phyloP scores from a whole-genome alignment of 2,888 invertebrate species.

The Eristalis intricaria region DNA sequence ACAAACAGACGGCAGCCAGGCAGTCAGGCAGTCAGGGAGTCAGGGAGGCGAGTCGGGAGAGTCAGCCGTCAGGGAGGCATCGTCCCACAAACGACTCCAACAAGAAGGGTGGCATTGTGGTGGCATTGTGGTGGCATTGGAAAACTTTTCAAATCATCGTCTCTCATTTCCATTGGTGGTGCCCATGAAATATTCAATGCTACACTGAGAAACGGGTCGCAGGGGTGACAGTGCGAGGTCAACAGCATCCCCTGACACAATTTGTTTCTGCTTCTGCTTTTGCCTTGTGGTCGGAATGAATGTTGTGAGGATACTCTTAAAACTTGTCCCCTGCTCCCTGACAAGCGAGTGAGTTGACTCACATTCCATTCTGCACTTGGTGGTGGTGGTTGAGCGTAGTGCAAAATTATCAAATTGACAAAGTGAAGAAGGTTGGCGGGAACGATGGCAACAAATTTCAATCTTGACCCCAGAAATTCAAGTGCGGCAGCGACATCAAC shows the following conservation, averaged over 20 bases:
- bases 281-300: slow-evolving; percentile 30
- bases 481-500: slow-evolving; percentile 28
- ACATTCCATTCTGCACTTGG: slow-evolving; percentile 9
- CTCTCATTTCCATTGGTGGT: slow-evolving; percentile 50
- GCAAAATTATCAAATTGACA: slow-evolving; percentile 36
- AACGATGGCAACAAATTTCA: slow-evolving; percentile 24
- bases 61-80: too few relatives aligned
- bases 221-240: slow-evolving; percentile 54
- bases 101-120: slow-evolving; percentile 12
- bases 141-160: slow-evolving; percentile 64
- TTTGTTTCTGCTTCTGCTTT: slow-evolving; percentile 33
- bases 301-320: slow-evolving; percentile 20
- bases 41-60: too few relatives aligned
- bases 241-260: slow-evolving; percentile 48
- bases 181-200: slow-evolving; percentile 68
- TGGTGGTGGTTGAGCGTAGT: not conserved
- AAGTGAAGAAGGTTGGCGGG: slow-evolving; percentile 1
- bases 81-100: not conserved
- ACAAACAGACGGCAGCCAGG: slow-evolving; percentile 25
- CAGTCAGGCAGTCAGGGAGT: not conserved
- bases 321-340: not conserved
- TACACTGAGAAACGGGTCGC: slow-evolving; percentile 38
- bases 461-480: slow-evolving; percentile 41
- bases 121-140: slow-evolving; percentile 53
- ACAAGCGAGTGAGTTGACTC: slow-evolving; percentile 22